phyloP scores from a whole-genome alignment of 1,140 invertebrate species.

The Ips typographus region DNA sequence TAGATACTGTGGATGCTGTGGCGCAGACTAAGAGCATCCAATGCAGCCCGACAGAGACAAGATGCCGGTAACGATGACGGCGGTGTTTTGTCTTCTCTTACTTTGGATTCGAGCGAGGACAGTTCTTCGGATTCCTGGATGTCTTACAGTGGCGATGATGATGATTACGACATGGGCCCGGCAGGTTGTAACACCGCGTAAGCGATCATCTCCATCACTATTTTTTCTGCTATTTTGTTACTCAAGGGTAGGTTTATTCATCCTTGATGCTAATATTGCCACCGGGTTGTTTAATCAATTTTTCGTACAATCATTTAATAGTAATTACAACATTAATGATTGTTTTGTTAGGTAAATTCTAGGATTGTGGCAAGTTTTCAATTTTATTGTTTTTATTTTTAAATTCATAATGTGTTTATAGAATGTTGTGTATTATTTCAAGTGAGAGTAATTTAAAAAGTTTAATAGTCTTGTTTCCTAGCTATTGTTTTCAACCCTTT shows the following conservation, averaged over 20 bases:
- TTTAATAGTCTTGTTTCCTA: no score
- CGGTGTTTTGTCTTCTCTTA: slow-evolving; percentile 12
- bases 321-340: no score
- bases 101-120: slow-evolving; percentile 21
- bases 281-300: no score
- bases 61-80: neutral
- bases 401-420: no score
- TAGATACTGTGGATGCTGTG: slow-evolving; percentile 48
- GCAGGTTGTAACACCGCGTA: slow-evolving; percentile 23
- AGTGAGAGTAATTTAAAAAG: no score
- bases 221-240: slow-evolving; percentile 15
- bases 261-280: no score
- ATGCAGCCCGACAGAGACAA: neutral
- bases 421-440: no score
- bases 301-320: no score
- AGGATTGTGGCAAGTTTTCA: no score
- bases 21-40: slow-evolving; percentile 41
- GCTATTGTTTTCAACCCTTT: no score
- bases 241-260: neutral
- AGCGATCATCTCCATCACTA: neutral
- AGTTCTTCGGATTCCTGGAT: slow-evolving; percentile 21
- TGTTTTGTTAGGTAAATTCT: no score
- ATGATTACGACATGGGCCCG: slow-evolving; percentile 20
- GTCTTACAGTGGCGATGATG: slow-evolving; percentile 22
- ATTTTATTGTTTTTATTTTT: no score